Base-by-base conservation (phyloP, 2,888 invertebrate genomes). In the Coecobrya sp. region DNA sequence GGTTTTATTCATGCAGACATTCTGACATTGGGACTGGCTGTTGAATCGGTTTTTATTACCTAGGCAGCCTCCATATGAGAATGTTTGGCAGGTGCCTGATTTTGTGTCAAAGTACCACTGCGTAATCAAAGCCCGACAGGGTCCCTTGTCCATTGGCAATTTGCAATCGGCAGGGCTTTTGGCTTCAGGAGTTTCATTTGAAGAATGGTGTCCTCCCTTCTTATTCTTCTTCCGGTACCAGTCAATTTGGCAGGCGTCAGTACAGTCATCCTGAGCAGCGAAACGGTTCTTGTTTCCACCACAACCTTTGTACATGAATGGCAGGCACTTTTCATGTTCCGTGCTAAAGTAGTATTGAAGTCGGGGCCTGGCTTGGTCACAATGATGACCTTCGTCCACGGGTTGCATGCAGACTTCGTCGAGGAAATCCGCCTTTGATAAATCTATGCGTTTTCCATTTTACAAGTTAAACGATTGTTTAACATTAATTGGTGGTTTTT, bases 241-340 rank as follows among this genome's bases (percentile, higher is more conserved):
- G 0, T 87, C 89, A 7, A 84, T n/a, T 59, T 70, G 70, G 95
- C 99, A 99, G 13, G 97, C 96, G 85, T 96, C 95, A 95, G 97
- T 97, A 95, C 99, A 99, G 81, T 97, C 97, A 93, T 98, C 97
- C 65, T 97, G 96, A 0, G 97, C 97, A 93, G 97, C 97, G 95
- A 98, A 99, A 95, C 97, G 97, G 96, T 99, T 99, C 92, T 97
- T 97, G 95, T 99, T 99, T 70, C 99, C 99, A 89, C 98, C 97
- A 95, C 99, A 99, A 0, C 99, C 99, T 0, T 98, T 97, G 95
- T 98, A 99, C 93, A 45, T 0, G 96, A 99, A 99, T 95, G 98
- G 98, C 3, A 97, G 96, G 95, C 99, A 99, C 30, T 55, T 11
- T 42, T 91, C 86, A 0, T 2, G n/a, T 8, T 55, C 65, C 27